Conservation (phyloP, 1,140 invertebrate species). For the Diorhabda elongata region DNA sequence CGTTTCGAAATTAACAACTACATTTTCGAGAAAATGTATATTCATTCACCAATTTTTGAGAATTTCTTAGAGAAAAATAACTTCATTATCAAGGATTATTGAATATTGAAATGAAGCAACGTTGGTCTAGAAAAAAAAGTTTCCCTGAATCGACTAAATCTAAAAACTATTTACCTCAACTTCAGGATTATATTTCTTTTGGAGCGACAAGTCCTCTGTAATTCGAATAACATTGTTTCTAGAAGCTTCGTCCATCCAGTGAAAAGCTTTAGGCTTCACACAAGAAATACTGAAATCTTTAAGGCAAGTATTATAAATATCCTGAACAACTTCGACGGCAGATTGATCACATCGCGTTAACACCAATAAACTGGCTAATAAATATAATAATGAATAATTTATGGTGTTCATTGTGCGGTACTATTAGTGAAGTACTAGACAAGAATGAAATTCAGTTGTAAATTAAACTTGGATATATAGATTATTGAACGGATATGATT, state of each 20-base stretch:
- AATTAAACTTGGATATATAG: constrained; percentile 11
- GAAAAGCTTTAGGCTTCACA: constrained; percentile 71
- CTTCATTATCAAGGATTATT: too few relatives aligned
- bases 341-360: constrained; percentile 39
- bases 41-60: too few relatives aligned
- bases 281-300: constrained; percentile 62
- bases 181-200: constrained; percentile 55
- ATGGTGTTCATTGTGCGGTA: constrained; percentile 13
- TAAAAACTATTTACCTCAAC: constrained; percentile 36
- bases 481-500: constrained; percentile 13
- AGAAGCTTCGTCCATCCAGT: constrained; percentile 63
- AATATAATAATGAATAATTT: constrained; percentile 2
- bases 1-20: too few relatives aligned
- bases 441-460: constrained; percentile 6
- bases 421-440: constrained; percentile 11
- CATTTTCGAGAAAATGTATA: too few relatives aligned
- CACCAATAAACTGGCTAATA: background rate
- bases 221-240: constrained; percentile 65
- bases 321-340: constrained; percentile 56
- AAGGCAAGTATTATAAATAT: constrained; percentile 62
- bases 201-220: constrained; percentile 66
- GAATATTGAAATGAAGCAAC: too few relatives aligned
- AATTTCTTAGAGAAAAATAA: too few relatives aligned
- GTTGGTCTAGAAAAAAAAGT: too few relatives aligned
- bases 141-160: too few relatives aligned